phyloP scores from a whole-genome alignment of 2,888 invertebrate species.

The Monopis laevigella region DNA sequence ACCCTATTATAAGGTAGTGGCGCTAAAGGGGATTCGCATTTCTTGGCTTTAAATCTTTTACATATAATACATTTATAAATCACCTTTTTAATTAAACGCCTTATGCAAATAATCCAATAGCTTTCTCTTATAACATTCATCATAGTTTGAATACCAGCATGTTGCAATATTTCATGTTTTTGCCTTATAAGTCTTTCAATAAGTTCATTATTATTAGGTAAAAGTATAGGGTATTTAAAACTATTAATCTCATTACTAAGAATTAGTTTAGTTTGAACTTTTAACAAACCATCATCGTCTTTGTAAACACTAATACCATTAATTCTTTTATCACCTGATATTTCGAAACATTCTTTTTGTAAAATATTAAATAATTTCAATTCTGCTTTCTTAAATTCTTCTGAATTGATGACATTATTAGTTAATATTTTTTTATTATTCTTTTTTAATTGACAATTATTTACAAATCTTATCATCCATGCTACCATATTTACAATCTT shows the following conservation, averaged over 20 bases:
- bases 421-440: background rate
- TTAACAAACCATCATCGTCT: background rate
- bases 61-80: background rate
- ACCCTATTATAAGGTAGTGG: constrained; percentile 1
- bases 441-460: constrained; percentile 1
- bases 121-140: constrained; percentile 1
- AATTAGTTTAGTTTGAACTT: constrained; percentile 1
- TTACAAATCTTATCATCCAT: constrained; percentile 3
- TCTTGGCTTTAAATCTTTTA: constrained; percentile 3
- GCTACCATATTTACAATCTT: constrained; percentile 3
- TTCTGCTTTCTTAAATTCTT: constrained; percentile 2
- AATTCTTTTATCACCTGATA: background rate
- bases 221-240: constrained; percentile 5
- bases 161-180: constrained; percentile 2
- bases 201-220: constrained; percentile 1
- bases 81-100: background rate
- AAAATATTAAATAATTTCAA: background rate
- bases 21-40: constrained; percentile 2
- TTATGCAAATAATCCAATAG: no score
- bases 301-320: background rate
- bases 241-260: background rate
- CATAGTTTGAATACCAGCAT: constrained; percentile 2
- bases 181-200: no score
- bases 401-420: background rate
- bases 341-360: constrained; percentile 1